Percentiles rank a stretch among this genome's conserved stretches.
Conservation (phyloP, 2,113 vertebrate species). For the Hippocampus guttulatus region DNA sequence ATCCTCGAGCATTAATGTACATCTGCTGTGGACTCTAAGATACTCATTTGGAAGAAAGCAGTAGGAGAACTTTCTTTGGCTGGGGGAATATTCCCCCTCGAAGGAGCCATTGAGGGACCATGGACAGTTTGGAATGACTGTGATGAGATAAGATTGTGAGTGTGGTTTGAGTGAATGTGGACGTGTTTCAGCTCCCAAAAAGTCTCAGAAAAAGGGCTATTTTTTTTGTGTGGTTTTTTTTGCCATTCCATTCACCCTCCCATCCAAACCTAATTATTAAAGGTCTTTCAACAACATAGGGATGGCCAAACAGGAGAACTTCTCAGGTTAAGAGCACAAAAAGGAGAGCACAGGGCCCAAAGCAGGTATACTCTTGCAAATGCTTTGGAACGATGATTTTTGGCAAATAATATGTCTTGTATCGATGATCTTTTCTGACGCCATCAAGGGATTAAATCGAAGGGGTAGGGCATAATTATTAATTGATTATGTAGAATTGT, state of each 20-base stretch:
- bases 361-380: conserved; percentile 30
- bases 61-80: conserved; percentile 49
- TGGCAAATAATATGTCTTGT: conserved; percentile 25
- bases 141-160: conserved; percentile 62
- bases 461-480: conserved; percentile 66
- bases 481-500: background rate
- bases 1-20: conserved; percentile 68
- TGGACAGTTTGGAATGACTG: conserved; percentile 68
- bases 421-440: conserved; percentile 41
- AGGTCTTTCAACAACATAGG: conserved; percentile 26
- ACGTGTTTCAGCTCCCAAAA: conserved; percentile 37
- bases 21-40: conserved; percentile 82
- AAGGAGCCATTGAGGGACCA: conserved; percentile 65
- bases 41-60: conserved; percentile 65
- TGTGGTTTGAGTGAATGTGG: conserved; percentile 63
- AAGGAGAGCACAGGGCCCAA: conserved; percentile 60
- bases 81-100: conserved; percentile 37
- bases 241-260: conserved; percentile 9
- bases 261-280: background rate
- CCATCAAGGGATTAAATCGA: conserved; percentile 58
- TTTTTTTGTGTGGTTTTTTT: background rate
- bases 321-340: conserved; percentile 65
- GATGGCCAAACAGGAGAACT: conserved; percentile 39
- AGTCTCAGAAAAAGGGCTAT: conserved; percentile 24
- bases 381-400: conserved; percentile 42